A percentile compares a stretch with the other conserved stretches of the same genome.
Evolutionary conservation across 2,797 vertebrate genomes (phyloP).

Genomic region (Poeciliopsis paucimaculata): DNA sequence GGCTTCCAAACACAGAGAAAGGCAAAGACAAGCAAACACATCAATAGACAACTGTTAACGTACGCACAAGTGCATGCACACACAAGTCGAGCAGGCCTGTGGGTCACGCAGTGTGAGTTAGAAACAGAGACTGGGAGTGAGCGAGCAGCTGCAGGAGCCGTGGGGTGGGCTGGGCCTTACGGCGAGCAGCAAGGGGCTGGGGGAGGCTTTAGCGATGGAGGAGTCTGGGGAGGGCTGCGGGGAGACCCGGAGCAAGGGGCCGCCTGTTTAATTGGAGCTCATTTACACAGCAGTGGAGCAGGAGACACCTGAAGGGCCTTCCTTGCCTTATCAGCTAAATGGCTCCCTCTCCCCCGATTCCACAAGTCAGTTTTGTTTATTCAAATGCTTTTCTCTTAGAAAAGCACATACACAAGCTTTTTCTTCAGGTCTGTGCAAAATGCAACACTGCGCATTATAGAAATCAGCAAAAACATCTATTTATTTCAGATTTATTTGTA

Average conservation of each 20-base stretch:
- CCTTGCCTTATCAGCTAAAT: slow-evolving; percentile 79
- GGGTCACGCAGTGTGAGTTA: slow-evolving; percentile 79
- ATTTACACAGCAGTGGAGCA: slow-evolving; percentile 82
- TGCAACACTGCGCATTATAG: not conserved
- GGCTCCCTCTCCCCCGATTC: slow-evolving; percentile 51
- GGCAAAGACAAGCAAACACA: slow-evolving; percentile 38
- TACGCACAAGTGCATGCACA: slow-evolving; percentile 28
- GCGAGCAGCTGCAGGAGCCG: slow-evolving; percentile 79
- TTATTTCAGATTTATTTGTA: not conserved
- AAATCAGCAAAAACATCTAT: not conserved
- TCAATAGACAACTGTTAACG: slow-evolving; percentile 43
- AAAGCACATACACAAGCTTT: slow-evolving; percentile 2
- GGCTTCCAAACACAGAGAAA: slow-evolving; percentile 61
- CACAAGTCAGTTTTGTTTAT: slow-evolving; percentile 56
- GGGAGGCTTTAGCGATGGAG: slow-evolving; percentile 64
- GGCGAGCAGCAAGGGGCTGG: slow-evolving; percentile 74
- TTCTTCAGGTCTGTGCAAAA: not conserved
- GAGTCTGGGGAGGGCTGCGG: slow-evolving; percentile 66
- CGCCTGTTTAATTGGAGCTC: slow-evolving; percentile 85
- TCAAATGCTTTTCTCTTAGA: slow-evolving; percentile 29
- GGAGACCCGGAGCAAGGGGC: slow-evolving; percentile 76
- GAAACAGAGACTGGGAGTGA: slow-evolving; percentile 73
- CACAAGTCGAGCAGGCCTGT: slow-evolving; percentile 75
- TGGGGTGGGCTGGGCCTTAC: slow-evolving; percentile 78
- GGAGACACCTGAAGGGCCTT: slow-evolving; percentile 81